These are phyloP conservation scores for Ectropis crepuscularia DNA, from an alignment of 2,888 invertebrate genomes.

Conservation along the genomic window DNA sequence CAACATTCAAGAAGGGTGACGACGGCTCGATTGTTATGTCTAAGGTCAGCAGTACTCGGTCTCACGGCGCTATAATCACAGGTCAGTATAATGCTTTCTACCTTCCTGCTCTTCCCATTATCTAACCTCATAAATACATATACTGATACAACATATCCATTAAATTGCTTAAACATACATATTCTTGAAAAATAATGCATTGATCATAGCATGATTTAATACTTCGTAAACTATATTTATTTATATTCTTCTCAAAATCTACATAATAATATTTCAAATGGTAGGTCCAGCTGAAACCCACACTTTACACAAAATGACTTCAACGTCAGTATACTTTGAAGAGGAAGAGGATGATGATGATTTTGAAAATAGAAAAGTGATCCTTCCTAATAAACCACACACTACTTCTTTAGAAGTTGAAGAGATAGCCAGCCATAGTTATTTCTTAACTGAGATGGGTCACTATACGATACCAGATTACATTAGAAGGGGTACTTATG, in stretches of 20 bases:
- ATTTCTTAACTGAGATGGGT: constrained; percentile 82
- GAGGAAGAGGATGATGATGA: constrained; percentile 82
- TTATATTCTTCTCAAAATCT: constrained; percentile 56
- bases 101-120: constrained; percentile 61
- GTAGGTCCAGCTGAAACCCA: constrained; percentile 88
- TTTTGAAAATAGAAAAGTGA: constrained; percentile 64
- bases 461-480: constrained; percentile 76
- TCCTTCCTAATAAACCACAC: constrained; percentile 78
- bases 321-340: constrained; percentile 84
- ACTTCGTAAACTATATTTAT: constrained; percentile 33
- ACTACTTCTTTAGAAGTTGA: constrained; percentile 84
- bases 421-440: constrained; percentile 86
- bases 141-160: constrained; percentile 28
- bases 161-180: constrained; percentile 48
- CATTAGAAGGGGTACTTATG: constrained; percentile 73
- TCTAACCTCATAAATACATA: constrained; percentile 49
- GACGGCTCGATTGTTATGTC: constrained; percentile 79
- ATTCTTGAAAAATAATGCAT: constrained; percentile 50
- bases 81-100: constrained; percentile 82
- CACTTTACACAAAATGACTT: constrained; percentile 87
- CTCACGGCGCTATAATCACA: constrained; percentile 86
- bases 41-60: constrained; percentile 86
- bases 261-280: constrained; percentile 80
- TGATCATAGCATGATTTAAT: constrained; percentile 59
- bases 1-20: constrained; percentile 80